Base-by-base conservation (phyloP, 2,113 vertebrate species). In the Gadus macrocephalus region DNA sequence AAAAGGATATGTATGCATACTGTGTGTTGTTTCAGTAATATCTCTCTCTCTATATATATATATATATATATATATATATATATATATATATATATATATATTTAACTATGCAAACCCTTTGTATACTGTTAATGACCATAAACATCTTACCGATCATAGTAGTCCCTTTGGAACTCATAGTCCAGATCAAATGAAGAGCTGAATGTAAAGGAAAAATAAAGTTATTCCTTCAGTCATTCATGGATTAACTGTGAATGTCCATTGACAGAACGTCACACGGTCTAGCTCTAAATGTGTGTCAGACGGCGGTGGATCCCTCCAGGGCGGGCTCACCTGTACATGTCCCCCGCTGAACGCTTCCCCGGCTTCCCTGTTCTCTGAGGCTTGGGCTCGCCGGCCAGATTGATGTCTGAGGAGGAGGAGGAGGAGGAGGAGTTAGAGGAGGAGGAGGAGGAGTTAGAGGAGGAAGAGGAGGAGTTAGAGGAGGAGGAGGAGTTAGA, bases 311-410 rank as follows among this genome's bases (percentile, higher is more conserved):
- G 60, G 20, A 15, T 14, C 22, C 8, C n/a, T 15, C 1, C 31
- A 3, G 42, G 42, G 2, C 5, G 42, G 2, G 25, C 77, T 6
- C 64, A 96, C 95, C 95, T 94, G 90, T 95, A 95, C 94, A 96
- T 95, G 88, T 95, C 94, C 72, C 93, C 94, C 19, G 94, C 94
- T 59, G 94, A 94, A 68, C 94, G 92, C 80, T 96, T 96, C 77
- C 84, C 91, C 0, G 93, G 91, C 86, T 95, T 96, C 7, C 42
- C 42, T 14, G 93, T 92, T 79, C 94, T 85, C 82, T 95, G 95
- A 76, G 92, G 92, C 82, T 96, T 96, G n/a, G 95, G 95, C 81
- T 96, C 95, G 53, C 93, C 93, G 5, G 94, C 94, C 88, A 96
- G 90, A 83, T 96, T 96, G 74, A 96, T 96, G 82, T 96, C 95